Percentiles rank a stretch among this genome's conserved stretches.
These are phyloP conservation scores for Germaria angustata DNA, from an alignment of 2,888 invertebrate species.

Conservation along the genomic window DNA sequence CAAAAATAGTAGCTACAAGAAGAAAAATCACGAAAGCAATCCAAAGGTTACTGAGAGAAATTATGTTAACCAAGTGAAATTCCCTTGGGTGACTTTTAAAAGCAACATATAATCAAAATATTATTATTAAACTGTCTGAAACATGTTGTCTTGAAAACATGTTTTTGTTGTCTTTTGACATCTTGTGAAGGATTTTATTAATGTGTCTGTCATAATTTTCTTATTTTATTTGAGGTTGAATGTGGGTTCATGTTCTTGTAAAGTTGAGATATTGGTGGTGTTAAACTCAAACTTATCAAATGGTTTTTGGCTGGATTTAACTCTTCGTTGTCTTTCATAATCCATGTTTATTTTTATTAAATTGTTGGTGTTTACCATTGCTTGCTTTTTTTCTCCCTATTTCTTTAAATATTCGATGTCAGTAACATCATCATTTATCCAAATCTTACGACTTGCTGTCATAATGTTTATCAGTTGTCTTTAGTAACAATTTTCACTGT, in stretches of 20 bases:
- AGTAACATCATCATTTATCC: constrained; percentile 22
- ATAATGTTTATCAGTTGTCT: constrained; percentile 62
- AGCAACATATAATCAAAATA: constrained; percentile 36
- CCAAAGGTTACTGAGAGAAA: constrained; percentile 31
- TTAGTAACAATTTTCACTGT: constrained; percentile 37
- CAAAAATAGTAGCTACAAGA: background rate
- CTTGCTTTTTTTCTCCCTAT: background rate
- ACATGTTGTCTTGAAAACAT: constrained; percentile 9
- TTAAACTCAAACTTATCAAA: background rate
- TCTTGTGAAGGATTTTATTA: constrained; percentile 24
- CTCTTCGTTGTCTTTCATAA: background rate
- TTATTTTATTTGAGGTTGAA: background rate
- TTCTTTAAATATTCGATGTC: background rate
- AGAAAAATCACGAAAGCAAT: background rate
- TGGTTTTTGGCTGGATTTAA: constrained; percentile 3
- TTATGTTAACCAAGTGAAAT: constrained; percentile 11
- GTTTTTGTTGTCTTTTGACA: background rate
- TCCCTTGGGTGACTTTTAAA: background rate
- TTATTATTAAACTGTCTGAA: constrained; percentile 51
- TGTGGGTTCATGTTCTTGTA: background rate
- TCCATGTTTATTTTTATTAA: constrained; percentile 4
- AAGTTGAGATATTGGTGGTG: background rate
- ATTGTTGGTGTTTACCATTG: background rate
- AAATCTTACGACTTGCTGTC: constrained; percentile 57
- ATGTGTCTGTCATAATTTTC: constrained; percentile 32